Evolutionary conservation across 2,888 invertebrate species (phyloP), one percentile per base, ranked within the genome.

Genomic region (Danaus chrysippus): DNA sequence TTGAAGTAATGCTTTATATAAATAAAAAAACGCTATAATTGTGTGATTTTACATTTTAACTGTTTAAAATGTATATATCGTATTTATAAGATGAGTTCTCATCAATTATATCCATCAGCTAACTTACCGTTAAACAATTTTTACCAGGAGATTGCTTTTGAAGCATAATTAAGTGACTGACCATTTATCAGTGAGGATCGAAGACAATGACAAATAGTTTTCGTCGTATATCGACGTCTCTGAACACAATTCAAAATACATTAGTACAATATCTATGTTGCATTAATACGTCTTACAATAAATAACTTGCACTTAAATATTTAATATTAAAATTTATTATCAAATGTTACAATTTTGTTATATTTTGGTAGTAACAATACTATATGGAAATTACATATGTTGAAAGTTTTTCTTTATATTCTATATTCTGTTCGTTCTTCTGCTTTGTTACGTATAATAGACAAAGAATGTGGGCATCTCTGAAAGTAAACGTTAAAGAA

Each of bases 131-230:
- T 43, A 43, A 43, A 11, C 43, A 43, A 43, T 43, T 49, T 49
- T 49, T 49, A 34, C n/a, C 17, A 17, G 10, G 17, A 9, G 15
- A 17, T 49, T 2, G 17, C 2, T 17, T 49, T 49, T 49, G 10
- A 49, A 49, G 17, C 17, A 17, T 49, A 49, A 49, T 49, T 17
- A 49, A 49, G 17, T 15, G 9, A 11, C 49, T 49, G 17, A 49
- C n/a, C 49, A 49, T 49, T 49, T 49, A 49, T 49, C 49, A 49
- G 17, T 17, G 15, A 17, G 49, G 49, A n/a, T 15, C 49, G 49
- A 17, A 49, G 10, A 15, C 15, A 46, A 49, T 49, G 17, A 49
- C n/a, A 49, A 49, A 49, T 49, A 11, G 17, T 49, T 17, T 17
- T 49, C 17, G 49, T 49, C 49, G 49, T 49, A 10, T 49, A 17